A percentile compares a stretch with the other conserved stretches of the same genome.
These are phyloP conservation scores for Pomatorhinus ruficollis DNA, from an alignment of 2,113 vertebrate genomes.

Conservation along the genomic window DNA sequence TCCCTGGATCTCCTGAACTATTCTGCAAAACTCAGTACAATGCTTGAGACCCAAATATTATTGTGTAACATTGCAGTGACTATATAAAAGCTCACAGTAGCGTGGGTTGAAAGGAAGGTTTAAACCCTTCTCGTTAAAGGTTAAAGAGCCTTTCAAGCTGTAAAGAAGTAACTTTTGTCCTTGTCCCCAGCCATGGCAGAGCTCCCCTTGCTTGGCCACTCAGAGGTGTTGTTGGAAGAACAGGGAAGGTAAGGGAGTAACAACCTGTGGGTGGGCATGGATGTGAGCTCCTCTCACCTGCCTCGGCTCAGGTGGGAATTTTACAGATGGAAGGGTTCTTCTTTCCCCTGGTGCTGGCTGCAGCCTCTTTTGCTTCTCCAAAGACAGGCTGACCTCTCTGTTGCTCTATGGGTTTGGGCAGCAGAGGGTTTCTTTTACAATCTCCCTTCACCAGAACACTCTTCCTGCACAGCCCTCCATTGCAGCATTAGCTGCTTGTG, in stretches of 20 bases:
- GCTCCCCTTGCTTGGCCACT: neutral
- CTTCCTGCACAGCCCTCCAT: neutral
- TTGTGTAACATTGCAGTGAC: neutral
- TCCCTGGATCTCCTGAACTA: neutral
- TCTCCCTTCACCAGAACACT: neutral
- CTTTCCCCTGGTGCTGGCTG: neutral
- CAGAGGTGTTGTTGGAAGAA: neutral
- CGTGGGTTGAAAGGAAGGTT: neutral
- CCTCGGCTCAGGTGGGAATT: neutral
- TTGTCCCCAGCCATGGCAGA: neutral
- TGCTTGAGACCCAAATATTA: neutral
- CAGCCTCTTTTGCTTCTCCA: neutral
- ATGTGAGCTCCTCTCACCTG: neutral
- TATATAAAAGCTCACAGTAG: neutral
- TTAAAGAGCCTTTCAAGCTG: neutral
- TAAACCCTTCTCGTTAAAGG: neutral
- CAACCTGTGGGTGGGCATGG: neutral
- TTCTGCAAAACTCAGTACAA: neutral
- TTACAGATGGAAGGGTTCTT: rapidly evolving
- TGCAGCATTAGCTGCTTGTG: neutral
- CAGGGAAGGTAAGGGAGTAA: neutral
- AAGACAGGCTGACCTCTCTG: neutral
- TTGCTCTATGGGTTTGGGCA: neutral
- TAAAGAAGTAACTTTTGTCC: neutral
- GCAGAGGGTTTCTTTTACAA: neutral